Evolutionary conservation across 2,113 vertebrate species (phyloP).

Genomic region (Telmatochromis bifrenatus): DNA sequence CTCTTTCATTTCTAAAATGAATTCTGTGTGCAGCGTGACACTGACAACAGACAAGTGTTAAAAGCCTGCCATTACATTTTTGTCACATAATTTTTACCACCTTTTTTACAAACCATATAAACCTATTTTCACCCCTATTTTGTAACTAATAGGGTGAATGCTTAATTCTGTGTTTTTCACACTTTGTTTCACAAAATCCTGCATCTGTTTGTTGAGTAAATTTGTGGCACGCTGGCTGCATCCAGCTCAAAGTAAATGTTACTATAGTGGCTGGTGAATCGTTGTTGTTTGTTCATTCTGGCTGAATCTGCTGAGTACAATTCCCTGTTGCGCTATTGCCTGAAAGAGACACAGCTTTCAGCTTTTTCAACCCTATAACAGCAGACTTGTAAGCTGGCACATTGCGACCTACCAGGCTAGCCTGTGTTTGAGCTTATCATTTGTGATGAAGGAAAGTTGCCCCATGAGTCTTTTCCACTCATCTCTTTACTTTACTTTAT

Average conservation of each 20-base stretch:
- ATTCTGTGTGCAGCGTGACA: background rate
- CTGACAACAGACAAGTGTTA: background rate
- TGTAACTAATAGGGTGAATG: background rate
- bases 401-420: background rate
- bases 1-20: background rate
- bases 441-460: background rate
- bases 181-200: background rate
- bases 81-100: background rate
- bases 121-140: background rate
- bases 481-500: background rate
- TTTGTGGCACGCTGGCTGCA: background rate
- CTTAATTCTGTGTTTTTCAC: background rate
- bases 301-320: background rate
- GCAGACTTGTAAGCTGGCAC: constrained; percentile 2
- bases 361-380: constrained; percentile 1
- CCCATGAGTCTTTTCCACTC: background rate
- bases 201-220: background rate
- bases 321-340: constrained; percentile 12
- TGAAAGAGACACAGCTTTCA: constrained; percentile 11
- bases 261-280: background rate
- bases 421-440: background rate
- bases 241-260: background rate
- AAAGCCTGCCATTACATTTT: background rate
- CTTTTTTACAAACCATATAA: background rate
- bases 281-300: background rate